Base-by-base conservation (phyloP, 1,140 invertebrate species). In the Triops longicaudatus region DNA sequence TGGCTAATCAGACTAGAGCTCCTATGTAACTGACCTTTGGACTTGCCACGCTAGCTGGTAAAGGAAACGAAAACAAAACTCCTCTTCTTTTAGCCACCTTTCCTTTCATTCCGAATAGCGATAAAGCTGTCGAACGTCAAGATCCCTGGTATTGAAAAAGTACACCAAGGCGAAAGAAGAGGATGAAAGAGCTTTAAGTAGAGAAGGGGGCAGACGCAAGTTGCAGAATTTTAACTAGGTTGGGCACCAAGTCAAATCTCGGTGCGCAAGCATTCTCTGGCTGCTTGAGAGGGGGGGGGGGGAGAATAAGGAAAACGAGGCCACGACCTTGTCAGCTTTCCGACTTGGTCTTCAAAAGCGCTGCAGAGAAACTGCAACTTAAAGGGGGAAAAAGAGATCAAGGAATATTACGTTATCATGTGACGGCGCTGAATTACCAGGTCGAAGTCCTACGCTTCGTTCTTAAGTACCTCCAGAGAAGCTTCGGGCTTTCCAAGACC, bases 71-170 rank as follows among this genome's bases (percentile, higher is more conserved):
- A 63, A n/a, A 63, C 22, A 63, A 17, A 17, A 22, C 50, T 63
- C 0, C 14, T 63, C 17, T 17, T 63, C 43, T 17, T 63, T 63
- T 63, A 63, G 17, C 50, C n/a, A n/a, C 50, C 50, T 14, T 17
- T 37, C 31, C 31, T 37, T 37, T 37, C 31, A 63, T 22, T 63
- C 22, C 50, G 22, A 22, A 63, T 22, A 63, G 50, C 22, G 50
- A 63, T 63, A 63, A 63, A 63, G 50, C 50, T 63, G 50, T 63
- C 50, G 50, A 63, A 63, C 50, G 50, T 63, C 50, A 63, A 63
- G 50, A 63, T 63, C 22, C 50, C 50, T 37, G 31, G 31, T 37
- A 37, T 37, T 7, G 31, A 37, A 37, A 37, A 37, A 37, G 31
- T 37, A 37, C 31, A 7, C 31, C 31, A 37, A 37, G 31, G 31